Percentiles rank a stretch among this genome's conserved stretches.
Evolutionary conservation across 2,113 vertebrate genomes (phyloP).

Genomic region (Taurulus bubalis): DNA sequence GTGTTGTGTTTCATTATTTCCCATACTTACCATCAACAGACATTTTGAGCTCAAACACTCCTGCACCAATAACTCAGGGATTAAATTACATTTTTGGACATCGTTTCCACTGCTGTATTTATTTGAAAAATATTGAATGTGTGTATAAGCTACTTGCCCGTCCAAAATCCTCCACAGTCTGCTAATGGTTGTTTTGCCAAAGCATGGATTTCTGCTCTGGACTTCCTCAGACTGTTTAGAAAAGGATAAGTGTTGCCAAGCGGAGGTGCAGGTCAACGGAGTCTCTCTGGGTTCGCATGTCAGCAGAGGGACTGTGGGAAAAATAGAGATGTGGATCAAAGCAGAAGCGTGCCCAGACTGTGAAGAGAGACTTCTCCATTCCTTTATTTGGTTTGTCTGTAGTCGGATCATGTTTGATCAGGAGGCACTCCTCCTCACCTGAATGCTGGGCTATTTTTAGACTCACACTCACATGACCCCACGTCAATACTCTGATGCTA

Average conservation of each 20-base stretch:
- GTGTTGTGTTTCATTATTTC: slow-evolving; percentile 14
- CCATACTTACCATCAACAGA: slow-evolving; percentile 20
- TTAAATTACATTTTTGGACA: slow-evolving; percentile 16
- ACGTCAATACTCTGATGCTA: slow-evolving; percentile 64
- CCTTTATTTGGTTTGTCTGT: slow-evolving; percentile 38
- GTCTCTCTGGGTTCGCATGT: slow-evolving; percentile 32
- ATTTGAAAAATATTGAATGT: slow-evolving; percentile 45
- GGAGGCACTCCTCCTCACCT: slow-evolving; percentile 71
- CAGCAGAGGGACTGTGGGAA: slow-evolving; percentile 55
- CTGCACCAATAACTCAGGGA: background rate
- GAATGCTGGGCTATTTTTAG: slow-evolving; percentile 71
- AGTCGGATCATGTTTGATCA: slow-evolving; percentile 51
- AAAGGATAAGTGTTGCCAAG: slow-evolving; percentile 40
- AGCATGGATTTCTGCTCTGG: slow-evolving; percentile 39
- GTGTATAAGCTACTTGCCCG: background rate
- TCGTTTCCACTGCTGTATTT: slow-evolving; percentile 28
- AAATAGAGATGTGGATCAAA: slow-evolving; percentile 50
- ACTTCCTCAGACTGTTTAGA: slow-evolving; percentile 49
- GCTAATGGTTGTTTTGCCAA: slow-evolving; percentile 43
- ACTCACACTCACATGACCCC: slow-evolving; percentile 58
- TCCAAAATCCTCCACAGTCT: slow-evolving; percentile 38
- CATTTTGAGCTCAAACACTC: slow-evolving; percentile 3
- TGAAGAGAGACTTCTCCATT: slow-evolving; percentile 11
- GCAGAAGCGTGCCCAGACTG: slow-evolving; percentile 56
- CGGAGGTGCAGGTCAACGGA: background rate